Evolutionary conservation across 2,888 invertebrate species (phyloP).

Genomic region (Epirrita christyi): DNA sequence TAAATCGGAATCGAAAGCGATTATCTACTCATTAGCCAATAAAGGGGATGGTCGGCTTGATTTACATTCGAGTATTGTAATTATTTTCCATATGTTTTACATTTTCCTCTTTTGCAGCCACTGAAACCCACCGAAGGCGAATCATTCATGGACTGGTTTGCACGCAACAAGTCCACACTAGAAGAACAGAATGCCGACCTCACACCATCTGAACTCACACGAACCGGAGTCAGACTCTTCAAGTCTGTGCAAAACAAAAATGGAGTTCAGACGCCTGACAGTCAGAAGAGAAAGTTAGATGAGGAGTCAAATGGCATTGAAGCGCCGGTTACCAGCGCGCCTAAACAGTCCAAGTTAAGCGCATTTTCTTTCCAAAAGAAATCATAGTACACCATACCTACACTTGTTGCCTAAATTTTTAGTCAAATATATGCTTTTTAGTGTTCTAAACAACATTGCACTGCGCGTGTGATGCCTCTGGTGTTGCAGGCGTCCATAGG

Average conservation of each 20-base stretch:
- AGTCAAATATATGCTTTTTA: no score
- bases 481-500: no score
- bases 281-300: constrained; percentile 69
- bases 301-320: constrained; percentile 49
- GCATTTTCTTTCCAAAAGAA: constrained; percentile 78
- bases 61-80: no score
- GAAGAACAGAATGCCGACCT: constrained; percentile 83
- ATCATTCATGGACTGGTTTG: constrained; percentile 86
- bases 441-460: no score
- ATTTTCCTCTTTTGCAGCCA: constrained; percentile 57
- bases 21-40: no score
- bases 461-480: no score
- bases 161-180: constrained; percentile 82
- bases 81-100: no score
- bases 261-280: constrained; percentile 37
- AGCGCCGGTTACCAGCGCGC: constrained; percentile 54
- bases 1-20: no score
- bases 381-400: constrained; percentile 40
- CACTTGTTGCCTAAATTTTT: background rate
- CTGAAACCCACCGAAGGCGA: constrained; percentile 69
- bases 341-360: constrained; percentile 79
- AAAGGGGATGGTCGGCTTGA: no score
- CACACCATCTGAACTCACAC: constrained; percentile 81
- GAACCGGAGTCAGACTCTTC: constrained; percentile 80
- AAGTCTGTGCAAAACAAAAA: constrained; percentile 67